Percentiles rank a stretch among this genome's conserved stretches.
phyloP scores from a whole-genome alignment of 2,113 vertebrate species.

The Hypanus sabinus region DNA sequence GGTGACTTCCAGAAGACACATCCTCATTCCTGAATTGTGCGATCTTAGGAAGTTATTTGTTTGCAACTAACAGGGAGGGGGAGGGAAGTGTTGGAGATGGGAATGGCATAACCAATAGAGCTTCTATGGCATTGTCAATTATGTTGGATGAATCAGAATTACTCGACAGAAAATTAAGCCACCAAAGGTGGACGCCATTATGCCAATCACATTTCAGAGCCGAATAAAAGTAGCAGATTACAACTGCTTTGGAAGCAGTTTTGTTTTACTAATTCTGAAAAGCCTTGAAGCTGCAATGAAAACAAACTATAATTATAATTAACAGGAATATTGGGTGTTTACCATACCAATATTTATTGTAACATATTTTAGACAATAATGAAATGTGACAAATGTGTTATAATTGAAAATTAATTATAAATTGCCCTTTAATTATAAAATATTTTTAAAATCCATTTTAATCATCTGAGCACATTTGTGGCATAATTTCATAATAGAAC shows the following conservation, averaged over 20 bases:
- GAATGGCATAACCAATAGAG: no score
- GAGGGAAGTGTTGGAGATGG: no score
- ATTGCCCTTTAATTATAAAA: conserved; percentile 5
- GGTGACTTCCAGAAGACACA: no score
- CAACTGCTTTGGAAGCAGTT: not conserved
- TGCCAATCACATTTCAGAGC: no score
- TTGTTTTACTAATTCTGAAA: not conserved
- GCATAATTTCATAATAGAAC: not conserved
- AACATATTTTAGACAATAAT: not conserved
- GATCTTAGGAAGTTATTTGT: no score
- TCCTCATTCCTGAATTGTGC: no score
- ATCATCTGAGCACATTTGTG: not conserved
- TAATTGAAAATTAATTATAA: not conserved
- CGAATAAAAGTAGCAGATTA: not conserved
- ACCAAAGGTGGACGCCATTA: no score
- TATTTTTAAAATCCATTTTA: not conserved
- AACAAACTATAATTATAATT: not conserved
- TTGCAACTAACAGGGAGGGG: no score
- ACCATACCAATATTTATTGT: not conserved
- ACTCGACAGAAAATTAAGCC: no score
- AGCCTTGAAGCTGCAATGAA: conserved; percentile 12
- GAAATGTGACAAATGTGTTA: not conserved
- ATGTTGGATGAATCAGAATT: no score
- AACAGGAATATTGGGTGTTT: not conserved
- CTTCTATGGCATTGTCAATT: no score